Conservation (phyloP, 2,113 vertebrate genomes). For the Pleuronectes platessa region DNA sequence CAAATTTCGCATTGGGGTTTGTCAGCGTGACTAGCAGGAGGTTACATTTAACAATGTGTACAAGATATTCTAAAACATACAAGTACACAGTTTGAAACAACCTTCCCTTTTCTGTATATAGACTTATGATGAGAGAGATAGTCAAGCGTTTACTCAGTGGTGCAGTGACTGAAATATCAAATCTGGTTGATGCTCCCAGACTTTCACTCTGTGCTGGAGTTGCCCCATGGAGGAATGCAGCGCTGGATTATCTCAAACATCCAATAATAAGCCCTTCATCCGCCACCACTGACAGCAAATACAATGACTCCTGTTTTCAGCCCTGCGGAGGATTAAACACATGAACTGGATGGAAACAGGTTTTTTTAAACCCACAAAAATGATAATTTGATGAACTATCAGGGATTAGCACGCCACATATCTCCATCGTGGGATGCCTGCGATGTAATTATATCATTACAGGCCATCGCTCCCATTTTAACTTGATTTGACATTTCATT, state of each 20-base stretch:
- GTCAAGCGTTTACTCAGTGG: not conserved
- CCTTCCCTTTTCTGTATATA: not conserved
- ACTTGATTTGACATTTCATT: conserved; percentile 44
- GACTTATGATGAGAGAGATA: not conserved
- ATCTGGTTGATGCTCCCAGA: conserved; percentile 28
- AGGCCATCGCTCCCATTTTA: conserved; percentile 44
- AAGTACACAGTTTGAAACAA: too few relatives aligned
- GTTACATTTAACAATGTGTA: too few relatives aligned
- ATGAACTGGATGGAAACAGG: conserved; percentile 15
- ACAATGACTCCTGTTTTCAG: conserved; percentile 42
- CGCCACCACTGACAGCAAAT: conserved; percentile 26
- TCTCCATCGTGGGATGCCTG: conserved; percentile 20
- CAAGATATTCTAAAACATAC: too few relatives aligned
- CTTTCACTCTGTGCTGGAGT: conserved; percentile 24
- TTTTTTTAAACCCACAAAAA: conserved; percentile 12
- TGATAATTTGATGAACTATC: conserved; percentile 36
- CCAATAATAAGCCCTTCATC: conserved; percentile 38
- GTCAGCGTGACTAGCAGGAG: too few relatives aligned
- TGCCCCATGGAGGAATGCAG: conserved; percentile 53
- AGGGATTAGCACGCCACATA: conserved; percentile 10
- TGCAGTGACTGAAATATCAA: conserved; percentile 16
- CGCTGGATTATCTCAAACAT: conserved; percentile 58
- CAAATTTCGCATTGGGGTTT: not conserved
- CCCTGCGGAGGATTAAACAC: not conserved
- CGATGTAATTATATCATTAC: conserved; percentile 54